Percentiles rank a stretch among this genome's conserved stretches.
These are phyloP conservation scores for Glaucopsyche alexis DNA, from an alignment of 2,888 invertebrate genomes.

Conservation along the genomic window DNA sequence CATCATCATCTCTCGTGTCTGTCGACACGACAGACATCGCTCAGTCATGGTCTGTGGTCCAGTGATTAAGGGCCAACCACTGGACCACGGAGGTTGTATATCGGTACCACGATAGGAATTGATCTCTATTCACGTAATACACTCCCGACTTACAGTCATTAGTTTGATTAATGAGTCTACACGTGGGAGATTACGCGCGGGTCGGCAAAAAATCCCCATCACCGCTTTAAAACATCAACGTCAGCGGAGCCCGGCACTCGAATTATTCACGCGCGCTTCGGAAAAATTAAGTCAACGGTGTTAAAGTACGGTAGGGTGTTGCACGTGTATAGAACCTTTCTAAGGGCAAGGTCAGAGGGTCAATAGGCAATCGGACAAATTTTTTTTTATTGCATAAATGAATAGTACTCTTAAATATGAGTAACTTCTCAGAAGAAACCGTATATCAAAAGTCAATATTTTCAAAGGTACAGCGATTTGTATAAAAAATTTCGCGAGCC, in stretches of 20 bases:
- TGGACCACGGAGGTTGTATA: too few relatives aligned
- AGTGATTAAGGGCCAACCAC: too few relatives aligned
- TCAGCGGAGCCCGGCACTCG: constrained; percentile 35
- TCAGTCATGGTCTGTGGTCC: too few relatives aligned
- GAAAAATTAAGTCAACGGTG: constrained; percentile 27
- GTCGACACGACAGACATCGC: too few relatives aligned
- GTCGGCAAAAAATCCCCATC: constrained; percentile 50
- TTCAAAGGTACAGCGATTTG: too few relatives aligned
- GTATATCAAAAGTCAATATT: too few relatives aligned
- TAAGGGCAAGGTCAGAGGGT: neutral
- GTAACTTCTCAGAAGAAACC: too few relatives aligned
- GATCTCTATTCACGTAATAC: constrained; percentile 25
- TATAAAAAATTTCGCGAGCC: too few relatives aligned
- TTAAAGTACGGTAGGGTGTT: neutral
- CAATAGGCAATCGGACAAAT: too few relatives aligned
- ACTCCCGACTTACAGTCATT: constrained; percentile 51
- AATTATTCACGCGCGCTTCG: constrained; percentile 37
- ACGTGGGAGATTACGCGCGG: constrained; percentile 56
- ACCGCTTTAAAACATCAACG: constrained; percentile 40
- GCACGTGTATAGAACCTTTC: neutral
- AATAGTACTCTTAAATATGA: too few relatives aligned
- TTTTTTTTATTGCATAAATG: too few relatives aligned
- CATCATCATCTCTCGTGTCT: too few relatives aligned
- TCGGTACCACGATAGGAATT: neutral
- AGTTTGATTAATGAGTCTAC: constrained; percentile 66